Base-by-base conservation (phyloP, 2,888 invertebrate species). In the Brachyptera putata region DNA sequence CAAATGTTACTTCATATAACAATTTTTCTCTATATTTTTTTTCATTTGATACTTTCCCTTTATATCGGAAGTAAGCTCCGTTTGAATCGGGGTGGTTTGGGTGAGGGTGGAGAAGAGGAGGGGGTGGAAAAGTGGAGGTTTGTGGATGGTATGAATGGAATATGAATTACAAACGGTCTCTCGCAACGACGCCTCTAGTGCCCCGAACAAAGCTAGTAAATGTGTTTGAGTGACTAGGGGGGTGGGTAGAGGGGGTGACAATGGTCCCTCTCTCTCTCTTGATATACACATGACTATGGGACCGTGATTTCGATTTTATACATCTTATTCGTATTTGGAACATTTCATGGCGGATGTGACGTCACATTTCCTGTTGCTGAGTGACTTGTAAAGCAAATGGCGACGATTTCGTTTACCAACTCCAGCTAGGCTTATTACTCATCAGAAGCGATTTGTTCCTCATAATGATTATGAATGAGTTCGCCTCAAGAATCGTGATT, bases 111-210 rank as follows among this genome's bases (percentile, higher is more conserved):
- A 46, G 21, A 22, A 36, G 48, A 41, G 22, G 21, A 22, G 37
- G 39, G 11, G 48, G 34, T 34, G 30, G 22, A 46, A 21, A 22
- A 36, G 48, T 24, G 22, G 21, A 22, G 37, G 39, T 5, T 30
- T 34, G 48, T 16, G 26, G 57, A 36, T 18, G 30, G 56, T 24
- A 56, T 61, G 63, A 63, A 63, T 63, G 53, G 63, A 63, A 59
- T 61, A 56, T 55, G 61, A 63, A 63, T 63, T 61, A 61, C 59
- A 60, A 60, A 59, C 58, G 58, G 60, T 56, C 56, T 53, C 43
- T 37, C 61, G 56, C 50, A 37, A 43, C 16, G 50, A 48, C 56
- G 43, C 61, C 48, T 58, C 56, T 55, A 57, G 50, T 14, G 34
- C 41, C 41, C 21, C 16, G 25, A 50, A 49, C 58, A 53, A 49